A percentile compares a stretch with the other conserved stretches of the same genome.
Evolutionary conservation across 1,140 invertebrate genomes (phyloP).

Genomic region (Drosophila rhopaloa): DNA sequence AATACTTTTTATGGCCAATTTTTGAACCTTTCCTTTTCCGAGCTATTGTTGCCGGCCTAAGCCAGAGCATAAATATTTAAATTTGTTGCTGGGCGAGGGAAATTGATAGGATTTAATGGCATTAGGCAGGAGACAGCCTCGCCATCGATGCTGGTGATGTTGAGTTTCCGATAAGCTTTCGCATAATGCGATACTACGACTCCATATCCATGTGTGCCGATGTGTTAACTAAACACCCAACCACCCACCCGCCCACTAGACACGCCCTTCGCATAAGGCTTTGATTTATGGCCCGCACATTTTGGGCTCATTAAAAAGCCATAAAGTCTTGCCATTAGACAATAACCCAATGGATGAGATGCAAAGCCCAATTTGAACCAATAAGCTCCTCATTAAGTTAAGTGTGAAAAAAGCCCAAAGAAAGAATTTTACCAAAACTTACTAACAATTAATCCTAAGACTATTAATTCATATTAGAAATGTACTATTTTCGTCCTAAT

Average conservation of each 20-base stretch:
- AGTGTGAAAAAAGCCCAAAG: background rate
- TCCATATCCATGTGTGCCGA: slow-evolving; percentile 27
- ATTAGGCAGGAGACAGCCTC: slow-evolving; percentile 52
- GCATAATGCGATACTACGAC: slow-evolving; percentile 55
- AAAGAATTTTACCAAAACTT: too few relatives aligned
- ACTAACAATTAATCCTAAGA: too few relatives aligned
- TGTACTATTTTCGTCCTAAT: too few relatives aligned
- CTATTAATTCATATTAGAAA: too few relatives aligned
- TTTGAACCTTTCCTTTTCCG: slow-evolving; percentile 57
- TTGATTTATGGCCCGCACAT: slow-evolving; percentile 64
- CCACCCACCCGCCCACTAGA: background rate
- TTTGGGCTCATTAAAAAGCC: slow-evolving; percentile 68
- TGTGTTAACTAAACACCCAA: slow-evolving; percentile 47
- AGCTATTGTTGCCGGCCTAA: slow-evolving; percentile 54
- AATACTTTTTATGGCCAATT: slow-evolving; percentile 64
- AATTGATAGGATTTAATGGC: slow-evolving; percentile 82
- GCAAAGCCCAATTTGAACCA: slow-evolving; percentile 14
- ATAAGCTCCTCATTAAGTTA: slow-evolving; percentile 53
- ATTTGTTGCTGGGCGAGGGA: slow-evolving; percentile 66
- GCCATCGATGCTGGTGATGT: slow-evolving; percentile 39
- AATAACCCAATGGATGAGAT: slow-evolving; percentile 25
- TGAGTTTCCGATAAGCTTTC: slow-evolving; percentile 59
- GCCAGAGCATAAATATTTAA: slow-evolving; percentile 78
- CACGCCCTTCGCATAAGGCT: slow-evolving; percentile 13
- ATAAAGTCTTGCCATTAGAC: slow-evolving; percentile 54